Conservation (phyloP, 2,797 vertebrate species). For the Podarcis siculus region DNA sequence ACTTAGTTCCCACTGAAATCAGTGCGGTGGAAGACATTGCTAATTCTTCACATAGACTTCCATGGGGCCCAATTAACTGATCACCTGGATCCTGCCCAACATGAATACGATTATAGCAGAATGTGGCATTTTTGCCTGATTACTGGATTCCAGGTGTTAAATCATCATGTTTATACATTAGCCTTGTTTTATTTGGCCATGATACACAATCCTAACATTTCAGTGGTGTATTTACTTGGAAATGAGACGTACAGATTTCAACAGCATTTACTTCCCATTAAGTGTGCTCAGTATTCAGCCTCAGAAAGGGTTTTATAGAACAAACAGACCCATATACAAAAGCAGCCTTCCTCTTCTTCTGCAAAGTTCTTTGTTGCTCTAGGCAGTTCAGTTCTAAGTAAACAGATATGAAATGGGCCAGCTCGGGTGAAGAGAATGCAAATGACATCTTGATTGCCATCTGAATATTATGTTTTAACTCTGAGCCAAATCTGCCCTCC, state of each 20-base stretch:
- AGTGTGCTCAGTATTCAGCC: slow-evolving; percentile 7
- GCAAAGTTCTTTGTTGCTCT: not conserved
- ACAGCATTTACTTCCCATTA: not conserved
- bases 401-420: slow-evolving; percentile 13
- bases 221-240: not conserved
- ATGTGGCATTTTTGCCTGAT: not conserved
- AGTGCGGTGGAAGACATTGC: not conserved
- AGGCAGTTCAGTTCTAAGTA: not conserved
- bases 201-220: not conserved
- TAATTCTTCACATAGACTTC: not conserved
- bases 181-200: not conserved
- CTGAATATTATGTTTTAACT: slow-evolving; percentile 22
- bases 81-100: not conserved
- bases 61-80: not conserved
- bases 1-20: not conserved
- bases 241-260: not conserved
- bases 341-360: not conserved
- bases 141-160: not conserved
- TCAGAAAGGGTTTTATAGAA: slow-evolving; percentile 29
- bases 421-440: slow-evolving; percentile 11
- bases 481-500: too few relatives aligned
- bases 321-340: slow-evolving; percentile 25
- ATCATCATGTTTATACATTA: not conserved
- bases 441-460: slow-evolving; percentile 23
- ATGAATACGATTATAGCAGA: not conserved